These are phyloP conservation scores for Cynaeus angustus DNA, from an alignment of 2,888 invertebrate species.

Conservation along the genomic window DNA sequence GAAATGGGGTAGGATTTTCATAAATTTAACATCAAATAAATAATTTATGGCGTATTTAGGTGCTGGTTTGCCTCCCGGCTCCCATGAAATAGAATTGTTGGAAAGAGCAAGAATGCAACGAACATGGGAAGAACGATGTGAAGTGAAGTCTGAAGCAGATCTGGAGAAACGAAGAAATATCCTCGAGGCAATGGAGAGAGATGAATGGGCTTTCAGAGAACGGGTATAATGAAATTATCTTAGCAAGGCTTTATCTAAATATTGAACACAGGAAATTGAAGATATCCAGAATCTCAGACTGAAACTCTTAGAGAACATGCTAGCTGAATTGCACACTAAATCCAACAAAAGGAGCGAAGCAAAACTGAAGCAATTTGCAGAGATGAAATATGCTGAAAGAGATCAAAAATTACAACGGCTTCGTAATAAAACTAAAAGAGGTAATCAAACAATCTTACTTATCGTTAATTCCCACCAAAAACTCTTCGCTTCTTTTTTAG, in stretches of 20 bases:
- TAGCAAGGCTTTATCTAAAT: too few species aligned
- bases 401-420: conserved; percentile 75
- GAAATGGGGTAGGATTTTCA: conserved; percentile 66
- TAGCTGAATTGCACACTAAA: conserved; percentile 74
- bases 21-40: not conserved
- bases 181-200: conserved; percentile 85
- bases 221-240: conserved; percentile 75
- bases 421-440: conserved; percentile 73
- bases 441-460: conserved; percentile 66
- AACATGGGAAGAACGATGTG: conserved; percentile 77
- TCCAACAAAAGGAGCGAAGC: conserved; percentile 70
- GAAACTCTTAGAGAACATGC: conserved; percentile 79
- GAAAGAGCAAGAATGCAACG: conserved; percentile 80
- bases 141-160: conserved; percentile 72
- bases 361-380: conserved; percentile 74
- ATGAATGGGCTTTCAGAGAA: conserved; percentile 89
- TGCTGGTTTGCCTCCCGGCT: conserved; percentile 77
- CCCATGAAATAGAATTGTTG: conserved; percentile 78
- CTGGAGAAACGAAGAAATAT: conserved; percentile 78
- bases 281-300: conserved; percentile 81
- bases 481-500: conserved; percentile 57
- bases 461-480: not conserved
- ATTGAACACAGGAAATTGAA: conserved; percentile 77
- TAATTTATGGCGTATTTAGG: conserved; percentile 63
- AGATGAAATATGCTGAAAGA: conserved; percentile 74